phyloP scores from a whole-genome alignment of 1,140 invertebrate species.

The Pomacea maculata region DNA sequence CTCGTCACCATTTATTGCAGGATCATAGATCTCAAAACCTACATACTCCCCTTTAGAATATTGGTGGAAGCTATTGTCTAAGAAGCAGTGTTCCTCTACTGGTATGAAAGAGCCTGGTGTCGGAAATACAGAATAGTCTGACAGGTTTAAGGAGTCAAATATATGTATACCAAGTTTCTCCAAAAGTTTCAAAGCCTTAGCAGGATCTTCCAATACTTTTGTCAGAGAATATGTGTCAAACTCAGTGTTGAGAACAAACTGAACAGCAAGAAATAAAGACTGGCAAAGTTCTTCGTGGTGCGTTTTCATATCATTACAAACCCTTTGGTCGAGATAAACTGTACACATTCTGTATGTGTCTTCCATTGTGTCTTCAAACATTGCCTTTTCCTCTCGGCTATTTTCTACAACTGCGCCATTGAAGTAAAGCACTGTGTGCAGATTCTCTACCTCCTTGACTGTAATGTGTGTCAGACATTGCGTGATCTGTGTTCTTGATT shows the following conservation, averaged over 20 bases:
- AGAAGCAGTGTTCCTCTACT: conserved; percentile 35
- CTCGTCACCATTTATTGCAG: not conserved
- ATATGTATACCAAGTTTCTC: not conserved
- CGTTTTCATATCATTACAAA: not conserved
- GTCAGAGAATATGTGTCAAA: no score
- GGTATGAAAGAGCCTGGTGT: conserved; percentile 39
- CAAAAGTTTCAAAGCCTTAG: no score
- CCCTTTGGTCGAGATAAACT: not conserved
- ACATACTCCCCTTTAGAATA: conserved; percentile 45
- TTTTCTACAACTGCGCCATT: not conserved
- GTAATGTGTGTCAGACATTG: conserved; percentile 4
- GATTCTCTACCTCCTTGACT: not conserved
- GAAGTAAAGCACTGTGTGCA: not conserved
- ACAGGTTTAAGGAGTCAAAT: not conserved
- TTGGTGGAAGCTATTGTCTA: conserved; percentile 34
- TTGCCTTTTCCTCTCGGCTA: not conserved
- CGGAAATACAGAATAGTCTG: conserved; percentile 27
- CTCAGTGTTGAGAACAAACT: not conserved
- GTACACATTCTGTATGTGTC: not conserved
- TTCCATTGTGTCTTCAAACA: not conserved
- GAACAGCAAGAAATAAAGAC: no score
- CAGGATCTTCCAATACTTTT: no score
- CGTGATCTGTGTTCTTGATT: not conserved
- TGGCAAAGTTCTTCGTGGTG: no score
- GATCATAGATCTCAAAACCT: conserved; percentile 47